Conservation (phyloP, 2,113 vertebrate genomes). For the Dipodomys merriami region DNA sequence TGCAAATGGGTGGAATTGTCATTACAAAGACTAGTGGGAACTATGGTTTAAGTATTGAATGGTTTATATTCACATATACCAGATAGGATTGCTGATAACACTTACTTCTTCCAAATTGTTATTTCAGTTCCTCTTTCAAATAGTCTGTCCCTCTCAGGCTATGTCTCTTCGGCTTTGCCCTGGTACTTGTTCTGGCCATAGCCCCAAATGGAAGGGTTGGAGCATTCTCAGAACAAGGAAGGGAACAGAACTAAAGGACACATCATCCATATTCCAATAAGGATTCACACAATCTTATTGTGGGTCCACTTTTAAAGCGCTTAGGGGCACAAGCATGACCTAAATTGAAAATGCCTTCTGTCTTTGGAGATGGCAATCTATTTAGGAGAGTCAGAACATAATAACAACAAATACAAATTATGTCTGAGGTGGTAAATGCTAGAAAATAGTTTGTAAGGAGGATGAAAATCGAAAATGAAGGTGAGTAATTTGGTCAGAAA, state of each 20-base stretch:
- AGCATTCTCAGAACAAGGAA: not conserved
- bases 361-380: slow-evolving; percentile 8
- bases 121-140: slow-evolving; percentile 46
- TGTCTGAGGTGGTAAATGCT: not conserved
- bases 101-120: slow-evolving; percentile 15
- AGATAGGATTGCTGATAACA: slow-evolving; percentile 43
- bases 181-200: not conserved
- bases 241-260: not conserved
- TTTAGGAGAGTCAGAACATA: not conserved
- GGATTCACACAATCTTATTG: not conserved
- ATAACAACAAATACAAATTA: slow-evolving; percentile 4
- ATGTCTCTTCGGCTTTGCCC: not conserved
- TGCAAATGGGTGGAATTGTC: not conserved
- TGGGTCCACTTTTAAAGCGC: not conserved
- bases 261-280: not conserved
- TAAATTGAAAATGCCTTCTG: not conserved
- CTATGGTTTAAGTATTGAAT: not conserved
- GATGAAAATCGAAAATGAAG: not conserved
- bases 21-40: slow-evolving; percentile 43
- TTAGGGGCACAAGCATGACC: not conserved
- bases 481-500: not conserved
- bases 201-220: not conserved
- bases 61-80: slow-evolving; percentile 31
- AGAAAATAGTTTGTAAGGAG: not conserved
- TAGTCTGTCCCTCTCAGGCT: not conserved